These are phyloP conservation scores for Peromyscus leucopus DNA, from an alignment of 2,113 vertebrate genomes.

Conservation along the genomic window DNA sequence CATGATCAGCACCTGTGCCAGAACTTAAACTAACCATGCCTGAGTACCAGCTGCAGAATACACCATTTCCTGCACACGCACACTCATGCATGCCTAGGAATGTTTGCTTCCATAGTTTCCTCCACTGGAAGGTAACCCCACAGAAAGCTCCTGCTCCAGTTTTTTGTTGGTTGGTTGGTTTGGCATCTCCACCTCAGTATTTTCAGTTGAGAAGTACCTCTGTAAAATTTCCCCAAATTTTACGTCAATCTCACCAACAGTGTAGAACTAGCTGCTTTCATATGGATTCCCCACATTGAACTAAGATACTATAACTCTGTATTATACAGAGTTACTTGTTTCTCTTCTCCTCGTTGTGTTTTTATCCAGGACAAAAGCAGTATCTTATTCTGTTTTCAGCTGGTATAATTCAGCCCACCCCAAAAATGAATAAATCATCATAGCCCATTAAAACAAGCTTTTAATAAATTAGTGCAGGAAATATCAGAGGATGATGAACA, in stretches of 20 bases:
- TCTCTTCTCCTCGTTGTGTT: background rate
- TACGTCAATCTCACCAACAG: background rate
- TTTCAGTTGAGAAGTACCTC: background rate
- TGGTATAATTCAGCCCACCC: background rate
- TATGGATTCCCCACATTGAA: background rate
- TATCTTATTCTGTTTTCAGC: slow-evolving; percentile 51
- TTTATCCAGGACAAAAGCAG: background rate
- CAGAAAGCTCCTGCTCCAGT: background rate
- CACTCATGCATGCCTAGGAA: background rate
- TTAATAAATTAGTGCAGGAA: background rate
- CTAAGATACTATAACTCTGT: background rate
- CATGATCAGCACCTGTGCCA: background rate
- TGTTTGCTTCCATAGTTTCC: background rate
- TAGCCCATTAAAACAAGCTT: background rate
- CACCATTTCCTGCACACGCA: background rate
- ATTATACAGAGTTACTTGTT: background rate
- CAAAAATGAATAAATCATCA: background rate
- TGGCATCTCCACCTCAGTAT: background rate
- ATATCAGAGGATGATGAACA: background rate
- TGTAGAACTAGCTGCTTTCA: background rate
- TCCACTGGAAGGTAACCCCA: background rate
- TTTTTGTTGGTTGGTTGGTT: background rate
- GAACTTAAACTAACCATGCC: background rate
- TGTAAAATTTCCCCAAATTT: slow-evolving; percentile 5
- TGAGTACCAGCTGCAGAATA: background rate